These are phyloP conservation scores for Tenthredo mesomela DNA, from an alignment of 2,888 invertebrate species.

Conservation along the genomic window DNA sequence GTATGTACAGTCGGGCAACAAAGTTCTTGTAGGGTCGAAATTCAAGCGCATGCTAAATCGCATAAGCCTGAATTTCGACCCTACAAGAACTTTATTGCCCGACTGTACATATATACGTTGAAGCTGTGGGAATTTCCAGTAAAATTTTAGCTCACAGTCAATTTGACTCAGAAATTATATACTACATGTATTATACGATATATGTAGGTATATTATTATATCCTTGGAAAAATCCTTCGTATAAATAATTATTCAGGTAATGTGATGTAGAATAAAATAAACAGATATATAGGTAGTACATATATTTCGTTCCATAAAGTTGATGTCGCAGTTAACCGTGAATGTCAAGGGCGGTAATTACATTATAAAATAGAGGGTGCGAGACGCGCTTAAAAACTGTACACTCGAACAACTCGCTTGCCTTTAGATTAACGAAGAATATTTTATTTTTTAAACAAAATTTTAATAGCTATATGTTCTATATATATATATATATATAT, in stretches of 20 bases:
- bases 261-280: not conserved
- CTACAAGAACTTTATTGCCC: too few relatives aligned
- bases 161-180: not conserved
- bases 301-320: conserved; percentile 1
- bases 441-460: not conserved
- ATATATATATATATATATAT: too few relatives aligned
- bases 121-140: not conserved
- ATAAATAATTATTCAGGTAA: not conserved
- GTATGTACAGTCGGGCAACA: too few relatives aligned
- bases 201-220: not conserved
- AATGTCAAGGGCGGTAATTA: conserved; percentile 28
- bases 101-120: not conserved
- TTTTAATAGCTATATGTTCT: not conserved
- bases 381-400: not conserved
- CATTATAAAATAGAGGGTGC: conserved; percentile 20
- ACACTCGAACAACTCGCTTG: not conserved
- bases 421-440: not conserved
- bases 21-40: too few relatives aligned
- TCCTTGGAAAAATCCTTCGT: conserved; percentile 15
- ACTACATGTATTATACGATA: not conserved
- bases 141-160: not conserved
- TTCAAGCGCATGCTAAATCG: too few relatives aligned
- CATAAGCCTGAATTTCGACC: too few relatives aligned
- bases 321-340: conserved; percentile 1
- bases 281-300: not conserved